Percentiles rank a stretch among this genome's conserved stretches.
Conservation (phyloP, 1,140 invertebrate genomes). For the Drosophila ironensis region DNA sequence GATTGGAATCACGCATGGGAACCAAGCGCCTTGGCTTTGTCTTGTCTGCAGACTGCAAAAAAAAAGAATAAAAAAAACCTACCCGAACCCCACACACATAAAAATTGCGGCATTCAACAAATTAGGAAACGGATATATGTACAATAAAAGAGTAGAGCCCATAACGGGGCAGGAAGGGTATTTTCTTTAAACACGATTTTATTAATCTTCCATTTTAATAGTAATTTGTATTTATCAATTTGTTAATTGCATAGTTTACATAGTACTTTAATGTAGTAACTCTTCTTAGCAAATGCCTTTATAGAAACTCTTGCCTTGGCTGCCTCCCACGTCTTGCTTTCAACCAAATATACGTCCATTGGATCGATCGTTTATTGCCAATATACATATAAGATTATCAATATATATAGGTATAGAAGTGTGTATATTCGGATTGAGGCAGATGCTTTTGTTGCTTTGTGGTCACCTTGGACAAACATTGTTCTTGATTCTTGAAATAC, state of each 20-base stretch:
- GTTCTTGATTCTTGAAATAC: conserved; percentile 54
- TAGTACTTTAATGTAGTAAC: conserved; percentile 33
- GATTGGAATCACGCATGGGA: conserved; percentile 78
- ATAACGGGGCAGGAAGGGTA: conserved; percentile 4
- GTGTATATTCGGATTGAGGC: conserved; percentile 44
- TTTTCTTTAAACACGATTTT: conserved; percentile 71
- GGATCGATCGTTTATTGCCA: conserved; percentile 41
- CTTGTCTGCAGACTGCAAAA: conserved; percentile 61
- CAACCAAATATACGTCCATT: not conserved
- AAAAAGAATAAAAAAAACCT: not conserved
- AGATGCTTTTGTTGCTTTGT: conserved; percentile 45
- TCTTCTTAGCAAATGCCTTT: conserved; percentile 35
- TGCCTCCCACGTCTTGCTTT: conserved; percentile 5
- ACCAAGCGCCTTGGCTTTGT: conserved; percentile 74
- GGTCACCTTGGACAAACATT: conserved; percentile 44
- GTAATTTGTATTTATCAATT: conserved; percentile 73
- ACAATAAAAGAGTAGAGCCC: conserved; percentile 9
- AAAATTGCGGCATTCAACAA: conserved; percentile 45
- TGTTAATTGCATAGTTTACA: conserved; percentile 75
- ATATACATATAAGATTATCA: conserved; percentile 36
- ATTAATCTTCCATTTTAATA: conserved; percentile 64
- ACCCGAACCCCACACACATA: not conserved
- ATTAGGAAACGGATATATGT: conserved; percentile 15
- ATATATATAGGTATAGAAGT: conserved; percentile 31
- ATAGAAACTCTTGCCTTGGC: conserved; percentile 21